Evolutionary conservation across 2,113 vertebrate genomes (phyloP).

Genomic region (Ceyx margarethae): DNA sequence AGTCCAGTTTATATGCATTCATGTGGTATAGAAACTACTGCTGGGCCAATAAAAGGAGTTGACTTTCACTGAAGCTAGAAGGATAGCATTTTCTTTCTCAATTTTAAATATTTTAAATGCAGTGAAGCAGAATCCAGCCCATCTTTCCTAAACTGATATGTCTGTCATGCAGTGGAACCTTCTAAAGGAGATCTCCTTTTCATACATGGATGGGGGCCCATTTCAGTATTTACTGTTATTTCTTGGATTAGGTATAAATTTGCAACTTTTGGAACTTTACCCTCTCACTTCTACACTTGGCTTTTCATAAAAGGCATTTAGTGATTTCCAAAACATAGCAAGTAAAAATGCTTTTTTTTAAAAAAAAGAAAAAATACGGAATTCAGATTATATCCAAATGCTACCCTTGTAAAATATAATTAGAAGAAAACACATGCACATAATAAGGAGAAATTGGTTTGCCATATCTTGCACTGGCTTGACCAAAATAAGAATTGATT

Average conservation of each 20-base stretch:
- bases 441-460: slow-evolving; percentile 24
- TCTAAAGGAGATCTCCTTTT: not conserved
- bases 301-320: not conserved
- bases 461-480: not conserved
- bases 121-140: slow-evolving; percentile 36
- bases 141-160: slow-evolving; percentile 24
- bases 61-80: not conserved
- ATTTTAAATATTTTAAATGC: not conserved
- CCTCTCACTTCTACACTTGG: not conserved
- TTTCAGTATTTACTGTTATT: slow-evolving; percentile 19
- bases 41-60: not conserved
- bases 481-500: slow-evolving; percentile 46
- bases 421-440: not conserved
- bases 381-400: not conserved
- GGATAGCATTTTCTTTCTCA: not conserved
- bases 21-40: not conserved
- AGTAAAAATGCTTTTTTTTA: not conserved
- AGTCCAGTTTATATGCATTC: not conserved
- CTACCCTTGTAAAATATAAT: not conserved
- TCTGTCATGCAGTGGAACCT: slow-evolving; percentile 21
- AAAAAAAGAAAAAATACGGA: not conserved
- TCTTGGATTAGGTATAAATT: slow-evolving; percentile 2
- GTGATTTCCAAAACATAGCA: not conserved
- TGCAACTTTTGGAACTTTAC: not conserved
- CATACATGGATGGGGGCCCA: not conserved